Base-by-base conservation (phyloP, 2,888 invertebrate genomes). In the Scaptomyza parva region DNA sequence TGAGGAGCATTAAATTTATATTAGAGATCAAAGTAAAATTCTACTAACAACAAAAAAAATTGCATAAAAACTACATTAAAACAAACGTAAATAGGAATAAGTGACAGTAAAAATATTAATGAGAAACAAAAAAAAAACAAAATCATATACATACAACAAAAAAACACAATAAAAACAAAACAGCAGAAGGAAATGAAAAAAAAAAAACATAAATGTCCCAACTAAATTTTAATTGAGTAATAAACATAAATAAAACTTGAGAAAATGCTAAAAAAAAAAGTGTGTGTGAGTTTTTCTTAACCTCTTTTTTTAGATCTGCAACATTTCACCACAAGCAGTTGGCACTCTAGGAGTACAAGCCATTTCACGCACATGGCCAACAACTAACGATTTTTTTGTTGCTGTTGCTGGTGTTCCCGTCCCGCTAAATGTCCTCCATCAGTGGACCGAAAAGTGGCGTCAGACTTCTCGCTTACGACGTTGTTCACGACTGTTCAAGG, bases 221-320 rank as follows among this genome's bases (percentile, higher is more conserved):
- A 84, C 82, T 84, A 79, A 79, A 82, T 86, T 86, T 84, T 86
- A 84, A 86, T 81, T 86, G 86, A 86, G 76, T 86, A 84, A 81
- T 84, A 79, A 70, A 81, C 68, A 59, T 78, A 76, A 86, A 86
- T 78, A 84, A 75, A 84, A 79, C 58, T 64, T 71, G 57, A 66
- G 41, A 75, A 70, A 75, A 70, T 75, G 70, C 70, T 55, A 58
- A 53, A 52, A 50, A 50, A 52, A 40, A 35, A 9, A 12, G 1
- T 9, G n/a, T n/a, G n/a, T 0, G 2, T 12, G 17, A 18, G 9
- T 55, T 11, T 4, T 54, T 44, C 9, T n/a, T 5, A 22, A 14
- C 9, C 14, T 5, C 1, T 26, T 28, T 30, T 44, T 11, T 18
- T 5, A 11, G 5, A 20, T 17, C 30, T 51, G 40, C 20, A 35